Conservation (phyloP, 2,797 vertebrate genomes). For the Darevskia nairensis region DNA sequence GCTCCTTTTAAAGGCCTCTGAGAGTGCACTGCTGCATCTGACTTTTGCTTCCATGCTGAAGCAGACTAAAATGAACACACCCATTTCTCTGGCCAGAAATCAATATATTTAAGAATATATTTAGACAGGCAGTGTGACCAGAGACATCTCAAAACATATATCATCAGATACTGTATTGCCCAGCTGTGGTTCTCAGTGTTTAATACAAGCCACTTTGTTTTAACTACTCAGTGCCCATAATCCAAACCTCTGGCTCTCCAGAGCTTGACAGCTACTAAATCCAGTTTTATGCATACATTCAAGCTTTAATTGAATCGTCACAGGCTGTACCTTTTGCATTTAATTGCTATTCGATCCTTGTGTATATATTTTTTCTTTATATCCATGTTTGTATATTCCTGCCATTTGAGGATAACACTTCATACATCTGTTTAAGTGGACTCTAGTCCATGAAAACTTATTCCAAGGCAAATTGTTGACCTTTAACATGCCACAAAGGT, state of each 20-base stretch:
- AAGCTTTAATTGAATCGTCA: slow-evolving; percentile 3
- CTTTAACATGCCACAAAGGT: not conserved
- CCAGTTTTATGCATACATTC: not conserved
- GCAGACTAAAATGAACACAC: not conserved
- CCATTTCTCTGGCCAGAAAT: not conserved
- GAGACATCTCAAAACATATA: not conserved
- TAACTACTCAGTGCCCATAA: not conserved
- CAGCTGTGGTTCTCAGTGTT: not conserved
- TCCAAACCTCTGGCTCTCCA: not conserved
- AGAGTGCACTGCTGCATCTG: not conserved
- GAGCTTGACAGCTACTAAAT: not conserved
- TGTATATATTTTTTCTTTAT: not conserved
- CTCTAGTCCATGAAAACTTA: not conserved
- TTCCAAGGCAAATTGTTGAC: not conserved
- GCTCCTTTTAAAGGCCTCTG: not conserved
- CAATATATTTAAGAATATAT: no score
- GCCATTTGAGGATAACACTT: not conserved
- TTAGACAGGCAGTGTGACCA: not conserved
- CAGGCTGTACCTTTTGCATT: slow-evolving; percentile 3
- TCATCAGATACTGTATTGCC: not conserved
- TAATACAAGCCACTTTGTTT: not conserved
- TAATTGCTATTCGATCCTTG: not conserved
- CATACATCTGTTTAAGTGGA: not conserved
- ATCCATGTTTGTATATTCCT: not conserved
- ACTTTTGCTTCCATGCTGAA: not conserved